phyloP scores from a whole-genome alignment of 2,797 vertebrate genomes.

The Anniella stebbinsi region DNA sequence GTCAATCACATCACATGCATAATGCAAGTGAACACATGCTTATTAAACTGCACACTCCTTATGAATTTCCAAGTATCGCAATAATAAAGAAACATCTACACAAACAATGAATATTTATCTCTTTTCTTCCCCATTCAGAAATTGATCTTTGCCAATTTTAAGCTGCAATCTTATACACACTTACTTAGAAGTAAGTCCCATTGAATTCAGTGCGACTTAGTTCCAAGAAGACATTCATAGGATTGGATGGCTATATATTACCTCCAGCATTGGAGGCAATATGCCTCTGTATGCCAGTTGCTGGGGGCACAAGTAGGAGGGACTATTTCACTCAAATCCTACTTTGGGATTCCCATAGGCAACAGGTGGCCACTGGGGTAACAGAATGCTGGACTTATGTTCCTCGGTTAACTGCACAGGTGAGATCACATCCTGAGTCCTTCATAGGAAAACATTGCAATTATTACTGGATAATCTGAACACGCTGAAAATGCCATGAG shows the following conservation, averaged over 20 bases:
- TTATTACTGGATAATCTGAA: background rate
- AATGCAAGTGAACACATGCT: background rate
- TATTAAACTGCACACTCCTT: background rate
- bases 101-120: background rate
- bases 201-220: background rate
- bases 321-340: no score
- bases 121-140: background rate
- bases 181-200: no score
- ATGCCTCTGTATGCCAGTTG: no score
- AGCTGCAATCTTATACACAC: background rate
- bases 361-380: no score
- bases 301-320: no score
- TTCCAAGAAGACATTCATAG: background rate
- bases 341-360: no score
- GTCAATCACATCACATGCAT: background rate
- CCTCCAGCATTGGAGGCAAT: no score
- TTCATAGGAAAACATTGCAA: background rate
- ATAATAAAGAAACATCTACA: background rate
- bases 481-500: background rate
- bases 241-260: background rate
- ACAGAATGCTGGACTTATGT: no score
- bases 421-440: background rate
- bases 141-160: background rate
- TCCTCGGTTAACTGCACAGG: background rate
- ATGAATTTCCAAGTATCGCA: background rate